Evolutionary conservation across 64 coral and sea anemone genomes (phyloP).

Genomic region (Porites australiensis): DNA sequence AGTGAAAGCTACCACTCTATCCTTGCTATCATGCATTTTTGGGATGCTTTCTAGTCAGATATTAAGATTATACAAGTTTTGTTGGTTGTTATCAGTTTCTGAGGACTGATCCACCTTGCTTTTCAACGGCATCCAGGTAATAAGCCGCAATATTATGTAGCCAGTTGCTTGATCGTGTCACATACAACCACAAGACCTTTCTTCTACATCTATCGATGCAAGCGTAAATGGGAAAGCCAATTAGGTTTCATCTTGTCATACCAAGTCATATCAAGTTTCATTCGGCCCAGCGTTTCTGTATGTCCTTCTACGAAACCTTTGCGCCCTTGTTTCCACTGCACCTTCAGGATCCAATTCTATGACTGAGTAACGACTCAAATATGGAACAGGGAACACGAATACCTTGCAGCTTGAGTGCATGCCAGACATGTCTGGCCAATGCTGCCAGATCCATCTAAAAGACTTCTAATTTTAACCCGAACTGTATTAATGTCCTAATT

Average conservation of each 20-base stretch:
- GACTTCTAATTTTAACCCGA: constrained; percentile 14
- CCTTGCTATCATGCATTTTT: no score
- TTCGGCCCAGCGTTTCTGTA: constrained; percentile 12
- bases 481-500: background rate
- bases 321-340: background rate
- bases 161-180: constrained; percentile 27
- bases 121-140: background rate
- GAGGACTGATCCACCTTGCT: background rate
- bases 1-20: no score
- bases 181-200: constrained; percentile 9
- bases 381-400: constrained; percentile 5
- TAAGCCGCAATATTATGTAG: background rate
- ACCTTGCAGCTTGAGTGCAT: constrained; percentile 41
- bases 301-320: background rate
- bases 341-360: constrained; percentile 52
- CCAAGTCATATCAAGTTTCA: constrained; percentile 7
- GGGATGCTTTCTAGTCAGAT: no score
- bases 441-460: constrained; percentile 31
- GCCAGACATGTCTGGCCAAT: constrained; percentile 29
- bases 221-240: constrained; percentile 37
- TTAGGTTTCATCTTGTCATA: constrained; percentile 37
- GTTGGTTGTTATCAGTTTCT: background rate
- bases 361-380: constrained; percentile 10
- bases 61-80: no score
- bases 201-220: constrained; percentile 25